phyloP scores from a whole-genome alignment of 2,113 vertebrate species.

The Setophaga coronata region DNA sequence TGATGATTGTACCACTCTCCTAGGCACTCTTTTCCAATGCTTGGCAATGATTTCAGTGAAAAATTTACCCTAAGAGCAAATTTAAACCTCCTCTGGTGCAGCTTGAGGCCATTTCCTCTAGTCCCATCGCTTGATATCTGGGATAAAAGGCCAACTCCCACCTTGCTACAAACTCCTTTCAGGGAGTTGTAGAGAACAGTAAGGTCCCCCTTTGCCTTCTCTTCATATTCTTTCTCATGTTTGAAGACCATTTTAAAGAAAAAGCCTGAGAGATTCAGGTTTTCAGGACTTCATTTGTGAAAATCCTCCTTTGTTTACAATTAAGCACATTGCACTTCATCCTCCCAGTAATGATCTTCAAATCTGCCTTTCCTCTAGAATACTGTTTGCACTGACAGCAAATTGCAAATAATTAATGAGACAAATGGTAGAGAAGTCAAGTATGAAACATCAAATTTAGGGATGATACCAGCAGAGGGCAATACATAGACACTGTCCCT shows the following conservation, averaged over 20 bases:
- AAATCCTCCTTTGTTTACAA: background rate
- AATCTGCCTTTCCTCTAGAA: background rate
- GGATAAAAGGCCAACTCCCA: rapidly evolving
- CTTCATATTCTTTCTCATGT: background rate
- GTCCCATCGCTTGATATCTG: background rate
- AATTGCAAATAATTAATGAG: background rate
- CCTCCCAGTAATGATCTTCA: background rate
- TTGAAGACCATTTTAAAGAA: background rate
- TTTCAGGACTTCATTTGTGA: background rate
- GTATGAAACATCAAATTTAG: background rate
- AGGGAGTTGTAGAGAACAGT: background rate
- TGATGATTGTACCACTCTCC: background rate
- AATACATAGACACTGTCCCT: background rate
- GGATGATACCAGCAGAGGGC: constrained; percentile 26
- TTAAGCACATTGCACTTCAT: background rate
- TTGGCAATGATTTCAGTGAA: background rate
- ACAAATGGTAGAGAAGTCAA: background rate
- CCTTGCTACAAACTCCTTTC: background rate
- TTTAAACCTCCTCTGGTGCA: background rate
- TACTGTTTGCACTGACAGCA: background rate
- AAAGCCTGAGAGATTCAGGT: background rate
- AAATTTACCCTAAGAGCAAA: background rate
- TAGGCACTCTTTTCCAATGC: background rate
- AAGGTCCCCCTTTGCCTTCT: background rate
- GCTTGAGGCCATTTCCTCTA: background rate